phyloP scores from a whole-genome alignment of 2,797 vertebrate species.

The Pachyuromys duprasi region DNA sequence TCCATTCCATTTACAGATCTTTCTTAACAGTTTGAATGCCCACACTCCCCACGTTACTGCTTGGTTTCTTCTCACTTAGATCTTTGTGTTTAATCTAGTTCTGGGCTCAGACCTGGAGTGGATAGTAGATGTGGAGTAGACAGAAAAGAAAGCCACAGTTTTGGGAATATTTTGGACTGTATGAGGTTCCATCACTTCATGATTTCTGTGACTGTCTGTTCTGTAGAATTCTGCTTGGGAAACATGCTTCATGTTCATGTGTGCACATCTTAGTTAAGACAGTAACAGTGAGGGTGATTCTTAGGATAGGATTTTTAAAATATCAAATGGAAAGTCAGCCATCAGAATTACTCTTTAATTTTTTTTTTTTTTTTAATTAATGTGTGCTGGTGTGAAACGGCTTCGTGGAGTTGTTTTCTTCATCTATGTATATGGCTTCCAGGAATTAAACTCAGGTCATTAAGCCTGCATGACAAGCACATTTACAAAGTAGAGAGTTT shows the following conservation, averaged over 20 bases:
- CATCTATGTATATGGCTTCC: neutral
- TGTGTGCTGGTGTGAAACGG: neutral
- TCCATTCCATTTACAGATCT: neutral
- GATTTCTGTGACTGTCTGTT: neutral
- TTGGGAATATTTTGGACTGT: constrained; percentile 30
- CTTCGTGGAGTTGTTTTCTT: neutral
- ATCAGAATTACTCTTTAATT: neutral
- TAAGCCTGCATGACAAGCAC: neutral
- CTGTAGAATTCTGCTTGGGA: constrained; percentile 4
- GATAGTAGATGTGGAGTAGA: neutral
- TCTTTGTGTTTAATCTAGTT: neutral
- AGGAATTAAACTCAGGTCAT: neutral
- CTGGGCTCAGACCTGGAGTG: neutral
- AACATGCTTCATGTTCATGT: neutral
- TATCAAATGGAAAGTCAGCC: constrained; percentile 33
- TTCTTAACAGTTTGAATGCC: neutral
- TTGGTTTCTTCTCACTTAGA: constrained; percentile 15
- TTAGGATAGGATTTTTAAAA: constrained; percentile 23
- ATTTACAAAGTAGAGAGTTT: neutral
- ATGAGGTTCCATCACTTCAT: constrained; percentile 17
- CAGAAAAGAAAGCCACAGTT: neutral
- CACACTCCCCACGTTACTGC: neutral
- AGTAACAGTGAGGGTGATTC: constrained; percentile 7
- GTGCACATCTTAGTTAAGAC: neutral
- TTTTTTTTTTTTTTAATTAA: neutral